Evolutionary conservation across 2,797 vertebrate species (phyloP).

Genomic region (Dromococcyx pavoninus): DNA sequence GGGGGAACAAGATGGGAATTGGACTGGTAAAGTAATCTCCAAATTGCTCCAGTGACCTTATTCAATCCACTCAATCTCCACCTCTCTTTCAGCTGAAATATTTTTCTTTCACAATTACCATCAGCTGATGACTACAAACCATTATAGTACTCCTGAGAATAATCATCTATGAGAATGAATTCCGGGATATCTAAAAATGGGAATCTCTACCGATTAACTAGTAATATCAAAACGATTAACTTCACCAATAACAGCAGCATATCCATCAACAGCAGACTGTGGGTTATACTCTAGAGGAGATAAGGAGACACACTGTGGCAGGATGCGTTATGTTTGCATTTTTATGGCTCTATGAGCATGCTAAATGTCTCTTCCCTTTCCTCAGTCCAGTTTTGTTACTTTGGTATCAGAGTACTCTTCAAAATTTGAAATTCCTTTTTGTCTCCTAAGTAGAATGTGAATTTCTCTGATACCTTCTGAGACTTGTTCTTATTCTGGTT

Average conservation of each 20-base stretch:
- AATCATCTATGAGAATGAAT: neutral
- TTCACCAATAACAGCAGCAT: neutral
- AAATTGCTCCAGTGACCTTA: neutral
- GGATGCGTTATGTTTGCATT: neutral
- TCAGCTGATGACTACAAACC: neutral
- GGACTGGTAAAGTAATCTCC: neutral
- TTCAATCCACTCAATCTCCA: neutral
- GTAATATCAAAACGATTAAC: neutral
- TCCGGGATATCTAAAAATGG: neutral
- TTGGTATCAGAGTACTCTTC: neutral
- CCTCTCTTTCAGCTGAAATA: slow-evolving; percentile 11
- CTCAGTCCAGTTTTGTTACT: neutral
- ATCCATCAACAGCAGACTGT: neutral
- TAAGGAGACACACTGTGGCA: neutral
- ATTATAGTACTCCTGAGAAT: neutral
- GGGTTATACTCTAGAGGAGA: neutral
- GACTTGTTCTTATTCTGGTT: neutral
- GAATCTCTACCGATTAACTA: neutral
- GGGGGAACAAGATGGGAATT: neutral
- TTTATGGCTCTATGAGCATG: neutral
- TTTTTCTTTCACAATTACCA: neutral
- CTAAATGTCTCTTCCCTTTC: neutral
- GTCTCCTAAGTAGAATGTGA: neutral
- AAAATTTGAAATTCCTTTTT: neutral
- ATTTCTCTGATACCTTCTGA: neutral